Evolutionary conservation across 37 sponge, comb jelly and placozoan species (phyloP).

Genomic region (Axinella damicornis): DNA sequence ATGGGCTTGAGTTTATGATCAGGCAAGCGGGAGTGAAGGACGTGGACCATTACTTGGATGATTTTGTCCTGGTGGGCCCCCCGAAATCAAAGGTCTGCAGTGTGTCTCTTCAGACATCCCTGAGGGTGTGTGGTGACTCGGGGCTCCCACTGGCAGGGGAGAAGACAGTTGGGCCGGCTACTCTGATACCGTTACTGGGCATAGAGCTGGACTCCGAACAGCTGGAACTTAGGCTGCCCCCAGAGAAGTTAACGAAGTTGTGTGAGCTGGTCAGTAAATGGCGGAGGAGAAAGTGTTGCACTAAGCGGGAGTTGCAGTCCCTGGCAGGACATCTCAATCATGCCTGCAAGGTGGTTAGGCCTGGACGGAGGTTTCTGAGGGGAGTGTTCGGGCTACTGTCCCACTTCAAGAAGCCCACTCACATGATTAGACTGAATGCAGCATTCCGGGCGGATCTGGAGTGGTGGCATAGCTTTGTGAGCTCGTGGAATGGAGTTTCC

Average conservation of each 20-base stretch:
- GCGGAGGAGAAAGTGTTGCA: slow-evolving; percentile 1
- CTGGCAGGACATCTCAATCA: slow-evolving; percentile 29
- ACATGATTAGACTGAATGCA: slow-evolving; percentile 15
- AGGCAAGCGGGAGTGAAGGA: not conserved
- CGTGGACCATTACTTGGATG: slow-evolving; percentile 7
- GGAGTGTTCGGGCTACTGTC: slow-evolving; percentile 24
- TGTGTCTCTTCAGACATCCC: not conserved
- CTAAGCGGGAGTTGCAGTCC: slow-evolving; percentile 21
- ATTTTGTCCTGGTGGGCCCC: not conserved
- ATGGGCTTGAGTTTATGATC: not conserved
- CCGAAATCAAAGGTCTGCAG: not conserved
- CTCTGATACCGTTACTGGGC: slow-evolving; percentile 12
- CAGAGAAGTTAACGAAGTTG: not conserved
- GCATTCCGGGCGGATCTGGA: slow-evolving; percentile 24
- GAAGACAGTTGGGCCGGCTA: slow-evolving; percentile 28
- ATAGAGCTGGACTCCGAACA: slow-evolving; percentile 8
- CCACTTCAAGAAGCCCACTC: not conserved
- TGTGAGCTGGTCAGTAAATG: slow-evolving; percentile 5
- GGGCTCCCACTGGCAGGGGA: slow-evolving; percentile 15
- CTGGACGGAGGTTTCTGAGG: slow-evolving; percentile 14
- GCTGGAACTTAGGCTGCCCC: slow-evolving; percentile 8
- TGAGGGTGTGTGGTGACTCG: not conserved
- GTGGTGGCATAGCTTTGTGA: slow-evolving; percentile 28
- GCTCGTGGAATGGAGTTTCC: slow-evolving; percentile 22
- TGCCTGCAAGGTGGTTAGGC: slow-evolving; percentile 28